Evolutionary conservation across 2,113 vertebrate genomes (phyloP).

Genomic region (Amphiprion ocellaris): DNA sequence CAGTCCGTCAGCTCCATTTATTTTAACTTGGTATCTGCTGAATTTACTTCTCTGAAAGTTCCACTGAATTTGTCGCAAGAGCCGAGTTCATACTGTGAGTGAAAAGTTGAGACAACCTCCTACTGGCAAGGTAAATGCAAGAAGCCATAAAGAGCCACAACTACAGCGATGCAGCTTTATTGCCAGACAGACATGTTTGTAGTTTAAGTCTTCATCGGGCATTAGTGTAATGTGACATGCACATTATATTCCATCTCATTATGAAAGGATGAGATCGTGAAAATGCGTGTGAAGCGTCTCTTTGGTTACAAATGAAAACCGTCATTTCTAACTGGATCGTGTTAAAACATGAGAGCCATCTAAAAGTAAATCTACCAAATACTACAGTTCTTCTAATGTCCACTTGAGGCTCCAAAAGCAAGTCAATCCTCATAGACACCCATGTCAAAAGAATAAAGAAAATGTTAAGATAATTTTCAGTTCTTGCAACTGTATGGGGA

Average conservation of each 20-base stretch:
- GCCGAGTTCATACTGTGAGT: no score
- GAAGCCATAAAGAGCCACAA: not conserved
- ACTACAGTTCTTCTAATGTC: no score
- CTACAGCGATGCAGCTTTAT: not conserved
- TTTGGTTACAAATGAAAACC: constrained; percentile 14
- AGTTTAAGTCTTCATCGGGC: not conserved
- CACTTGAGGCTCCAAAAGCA: no score
- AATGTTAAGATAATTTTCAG: no score
- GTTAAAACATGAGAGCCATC: constrained; percentile 27
- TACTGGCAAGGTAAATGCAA: no score
- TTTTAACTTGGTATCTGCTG: not conserved
- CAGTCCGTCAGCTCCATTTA: no score
- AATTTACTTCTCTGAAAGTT: no score
- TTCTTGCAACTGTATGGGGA: no score
- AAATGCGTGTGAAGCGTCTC: not conserved
- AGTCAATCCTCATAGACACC: no score
- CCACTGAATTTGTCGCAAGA: no score
- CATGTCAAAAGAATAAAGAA: no score
- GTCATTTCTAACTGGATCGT: constrained; percentile 35
- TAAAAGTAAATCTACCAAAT: not conserved
- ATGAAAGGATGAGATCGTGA: not conserved
- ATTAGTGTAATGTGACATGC: not conserved
- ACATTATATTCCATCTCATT: not conserved
- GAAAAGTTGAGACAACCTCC: not conserved
- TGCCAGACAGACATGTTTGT: not conserved